Percentiles rank a stretch among this genome's conserved stretches.
These are phyloP conservation scores for Lasius fuliginosus DNA, from an alignment of 2,888 invertebrate genomes.

Conservation along the genomic window DNA sequence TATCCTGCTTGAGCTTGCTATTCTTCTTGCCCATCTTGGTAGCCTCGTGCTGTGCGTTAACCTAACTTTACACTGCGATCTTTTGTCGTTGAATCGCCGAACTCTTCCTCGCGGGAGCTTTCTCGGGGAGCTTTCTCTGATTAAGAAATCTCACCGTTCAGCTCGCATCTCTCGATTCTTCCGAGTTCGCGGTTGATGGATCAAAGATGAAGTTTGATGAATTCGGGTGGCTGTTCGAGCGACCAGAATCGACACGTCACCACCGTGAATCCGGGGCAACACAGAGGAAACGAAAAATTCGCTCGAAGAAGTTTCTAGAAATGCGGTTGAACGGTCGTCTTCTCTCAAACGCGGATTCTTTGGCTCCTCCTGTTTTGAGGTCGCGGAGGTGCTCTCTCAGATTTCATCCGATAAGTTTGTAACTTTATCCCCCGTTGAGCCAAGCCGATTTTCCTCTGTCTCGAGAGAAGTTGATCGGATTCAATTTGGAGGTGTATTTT, in stretches of 20 bases:
- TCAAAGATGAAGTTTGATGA: neutral
- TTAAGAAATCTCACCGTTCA: constrained; percentile 57
- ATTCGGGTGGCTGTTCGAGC: neutral
- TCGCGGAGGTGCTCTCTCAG: constrained; percentile 19
- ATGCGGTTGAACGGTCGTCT: neutral
- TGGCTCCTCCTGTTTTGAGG: constrained; percentile 20
- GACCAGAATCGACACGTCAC: neutral
- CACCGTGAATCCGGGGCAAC: neutral
- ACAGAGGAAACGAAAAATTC: neutral
- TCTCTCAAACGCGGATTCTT: neutral
- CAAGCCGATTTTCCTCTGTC: neutral
- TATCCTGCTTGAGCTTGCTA: constrained; percentile 98
- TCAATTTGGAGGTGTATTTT: constrained; percentile 33
- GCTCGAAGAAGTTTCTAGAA: constrained; percentile 3
- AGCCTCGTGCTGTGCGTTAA: constrained; percentile 1
- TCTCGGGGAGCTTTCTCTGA: neutral
- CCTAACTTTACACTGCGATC: constrained; percentile 28
- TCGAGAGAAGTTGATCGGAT: constrained; percentile 28
- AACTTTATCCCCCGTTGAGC: constrained; percentile 3
- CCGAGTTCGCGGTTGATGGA: constrained; percentile 3
- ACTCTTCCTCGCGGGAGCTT: neutral
- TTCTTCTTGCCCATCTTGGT: constrained; percentile 97
- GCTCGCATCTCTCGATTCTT: constrained; percentile 39
- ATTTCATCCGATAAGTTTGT: constrained; percentile 41
- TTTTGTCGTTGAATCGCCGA: constrained; percentile 3